These are phyloP conservation scores for Caradrina kadenii DNA, from an alignment of 2,888 invertebrate genomes.

Conservation along the genomic window DNA sequence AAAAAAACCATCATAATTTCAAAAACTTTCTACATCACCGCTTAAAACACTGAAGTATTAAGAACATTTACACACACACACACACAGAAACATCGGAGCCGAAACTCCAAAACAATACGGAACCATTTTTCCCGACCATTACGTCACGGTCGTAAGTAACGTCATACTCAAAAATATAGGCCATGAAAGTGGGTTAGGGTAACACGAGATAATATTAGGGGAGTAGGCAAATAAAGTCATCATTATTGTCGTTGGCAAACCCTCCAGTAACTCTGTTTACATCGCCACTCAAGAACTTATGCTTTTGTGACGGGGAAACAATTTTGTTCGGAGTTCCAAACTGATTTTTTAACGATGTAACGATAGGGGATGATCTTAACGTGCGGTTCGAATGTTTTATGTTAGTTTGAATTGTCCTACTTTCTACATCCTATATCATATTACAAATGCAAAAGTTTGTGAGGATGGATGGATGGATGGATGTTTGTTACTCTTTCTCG, in stretches of 20 bases:
- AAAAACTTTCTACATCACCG: background rate
- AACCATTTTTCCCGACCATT: conserved; percentile 25
- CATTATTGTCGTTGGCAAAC: conserved; percentile 45
- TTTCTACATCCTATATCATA: too few relatives aligned
- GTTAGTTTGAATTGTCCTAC: conserved; percentile 7
- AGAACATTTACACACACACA: background rate
- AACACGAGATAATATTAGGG: conserved; percentile 53
- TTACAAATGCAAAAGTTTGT: too few relatives aligned
- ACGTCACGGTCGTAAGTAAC: conserved; percentile 40
- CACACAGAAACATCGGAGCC: background rate
- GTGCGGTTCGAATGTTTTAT: conserved; percentile 18
- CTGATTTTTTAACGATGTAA: conserved; percentile 40
- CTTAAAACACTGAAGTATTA: background rate
- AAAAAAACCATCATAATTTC: too few relatives aligned
- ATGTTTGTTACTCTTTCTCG: too few relatives aligned
- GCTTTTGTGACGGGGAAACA: conserved; percentile 30
- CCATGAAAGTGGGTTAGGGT: conserved; percentile 58
- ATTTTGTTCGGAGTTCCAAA: conserved; percentile 40
- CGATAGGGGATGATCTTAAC: conserved; percentile 18
- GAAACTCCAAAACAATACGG: conserved; percentile 20
- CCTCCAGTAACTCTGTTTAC: conserved; percentile 47
- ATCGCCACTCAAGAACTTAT: conserved; percentile 36
- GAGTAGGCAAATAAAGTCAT: conserved; percentile 59
- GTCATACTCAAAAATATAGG: conserved; percentile 51
- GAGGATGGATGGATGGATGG: too few relatives aligned